Conservation (phyloP, 2,888 invertebrate genomes). For the Pecten maximus region DNA sequence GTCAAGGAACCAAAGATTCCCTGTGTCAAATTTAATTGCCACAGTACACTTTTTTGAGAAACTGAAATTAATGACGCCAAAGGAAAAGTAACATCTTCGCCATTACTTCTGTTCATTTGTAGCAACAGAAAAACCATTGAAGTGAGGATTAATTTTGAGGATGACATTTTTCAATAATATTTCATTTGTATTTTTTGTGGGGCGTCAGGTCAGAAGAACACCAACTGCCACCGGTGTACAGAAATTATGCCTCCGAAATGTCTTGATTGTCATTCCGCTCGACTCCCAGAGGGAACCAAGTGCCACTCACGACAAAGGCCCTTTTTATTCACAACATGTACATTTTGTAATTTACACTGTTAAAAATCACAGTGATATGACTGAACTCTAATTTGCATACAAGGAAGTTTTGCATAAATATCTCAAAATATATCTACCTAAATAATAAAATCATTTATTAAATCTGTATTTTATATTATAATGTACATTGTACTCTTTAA, state of each 20-base stretch:
- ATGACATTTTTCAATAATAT: too few relatives aligned
- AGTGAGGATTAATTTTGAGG: too few relatives aligned
- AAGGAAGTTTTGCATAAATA: not conserved
- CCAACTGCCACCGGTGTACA: not conserved
- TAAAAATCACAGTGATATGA: not conserved
- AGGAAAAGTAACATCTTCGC: too few relatives aligned
- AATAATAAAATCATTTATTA: not conserved
- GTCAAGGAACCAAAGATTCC: too few relatives aligned
- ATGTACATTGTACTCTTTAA: not conserved
- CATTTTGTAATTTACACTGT: not conserved
- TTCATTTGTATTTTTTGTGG: not conserved
- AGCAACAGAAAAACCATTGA: too few relatives aligned
- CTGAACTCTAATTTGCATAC: not conserved
- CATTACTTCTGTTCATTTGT: too few relatives aligned
- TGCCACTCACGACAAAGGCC: conserved; percentile 7
- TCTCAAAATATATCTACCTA: not conserved
- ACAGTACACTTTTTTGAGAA: too few relatives aligned
- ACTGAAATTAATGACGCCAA: too few relatives aligned
- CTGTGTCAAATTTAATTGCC: too few relatives aligned
- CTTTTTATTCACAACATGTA: not conserved
- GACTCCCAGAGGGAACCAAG: not conserved
- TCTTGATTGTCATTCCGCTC: conserved; percentile 37
- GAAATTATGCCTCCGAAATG: conserved; percentile 36
- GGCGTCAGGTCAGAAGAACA: conserved; percentile 1
- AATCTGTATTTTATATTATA: not conserved